Evolutionary conservation across 2,888 invertebrate genomes (phyloP), one percentile per base, ranked within the genome.

Genomic region (Fragum fragum): DNA sequence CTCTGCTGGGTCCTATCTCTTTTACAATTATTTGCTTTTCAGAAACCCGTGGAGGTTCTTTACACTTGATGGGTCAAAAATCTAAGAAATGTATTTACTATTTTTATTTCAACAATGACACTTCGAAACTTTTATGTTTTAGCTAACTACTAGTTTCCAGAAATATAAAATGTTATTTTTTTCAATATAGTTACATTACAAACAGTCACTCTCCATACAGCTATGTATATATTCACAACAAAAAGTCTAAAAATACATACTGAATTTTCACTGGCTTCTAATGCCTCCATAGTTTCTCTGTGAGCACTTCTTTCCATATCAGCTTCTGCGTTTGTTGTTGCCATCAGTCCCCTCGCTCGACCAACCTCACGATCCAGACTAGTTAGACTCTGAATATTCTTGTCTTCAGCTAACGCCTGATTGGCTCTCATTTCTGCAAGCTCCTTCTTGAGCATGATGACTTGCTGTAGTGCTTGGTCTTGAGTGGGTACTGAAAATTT

Each of bases 401-500:
- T 85, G 70, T 91, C 91, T 73, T 92, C 92, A 1, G 90, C 81
- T 47, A 91, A 77, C 1, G 91, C 91, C 82, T 94, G 93, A 76
- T 91, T 91, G 61, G 92, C 93, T 73, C 93, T 83, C 89, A 94
- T 90, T 84, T 94, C 94, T 6, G 94, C 93, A 75, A 94, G 84
- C 84, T 94, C 94, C 85, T 94, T 94, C 90, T 94, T 94, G 66
- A 94, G 88, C 75, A 93, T 80, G 69, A 93, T 90, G 42, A 94
- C 94, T 78, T 94, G 94, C 73, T 94, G 94, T 29, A 94, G 83
- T 6, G 94, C 94, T 74, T 94, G 93, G 80, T 94, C 94, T 39
- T 93, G 92, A 55, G 90, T 92, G 18, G 94, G 93, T 70, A 94
- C 94, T 93, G 85, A 14, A 74, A 74, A n/a, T n/a, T 6, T 36